phyloP scores from a whole-genome alignment of 2,888 invertebrate genomes.

The Seira musarum region DNA sequence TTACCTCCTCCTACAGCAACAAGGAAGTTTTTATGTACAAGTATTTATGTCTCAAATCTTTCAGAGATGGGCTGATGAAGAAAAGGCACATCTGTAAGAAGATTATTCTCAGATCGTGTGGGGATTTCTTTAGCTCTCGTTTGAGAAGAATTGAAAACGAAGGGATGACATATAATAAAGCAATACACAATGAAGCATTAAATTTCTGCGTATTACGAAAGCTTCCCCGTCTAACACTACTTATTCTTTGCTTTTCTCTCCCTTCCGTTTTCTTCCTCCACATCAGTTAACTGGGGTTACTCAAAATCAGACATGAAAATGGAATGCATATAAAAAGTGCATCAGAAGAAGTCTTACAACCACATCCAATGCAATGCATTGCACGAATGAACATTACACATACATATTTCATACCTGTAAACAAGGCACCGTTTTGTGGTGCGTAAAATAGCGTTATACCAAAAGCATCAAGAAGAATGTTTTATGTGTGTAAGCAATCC shows the following conservation, averaged over 20 bases:
- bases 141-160: background rate
- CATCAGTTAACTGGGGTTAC: background rate
- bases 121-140: background rate
- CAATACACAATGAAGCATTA: conserved; percentile 3
- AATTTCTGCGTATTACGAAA: background rate
- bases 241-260: too few species aligned
- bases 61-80: background rate
- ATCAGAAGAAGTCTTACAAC: background rate
- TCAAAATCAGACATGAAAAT: background rate
- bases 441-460: conserved; percentile 6
- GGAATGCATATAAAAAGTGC: background rate
- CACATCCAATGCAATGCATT: background rate
- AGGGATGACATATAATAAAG: background rate
- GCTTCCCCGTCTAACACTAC: conserved; percentile 1
- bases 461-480: background rate
- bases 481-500: conserved; percentile 11
- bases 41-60: too few species aligned
- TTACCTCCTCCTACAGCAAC: too few species aligned
- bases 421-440: conserved; percentile 14
- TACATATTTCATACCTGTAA: conserved; percentile 11
- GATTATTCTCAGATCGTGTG: background rate
- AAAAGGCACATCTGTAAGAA: background rate
- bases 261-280: background rate
- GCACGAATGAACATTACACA: background rate
- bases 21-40: too few species aligned